These are phyloP conservation scores for Lamprologus ornatipinnis DNA, from an alignment of 2,113 vertebrate genomes.

Conservation along the genomic window DNA sequence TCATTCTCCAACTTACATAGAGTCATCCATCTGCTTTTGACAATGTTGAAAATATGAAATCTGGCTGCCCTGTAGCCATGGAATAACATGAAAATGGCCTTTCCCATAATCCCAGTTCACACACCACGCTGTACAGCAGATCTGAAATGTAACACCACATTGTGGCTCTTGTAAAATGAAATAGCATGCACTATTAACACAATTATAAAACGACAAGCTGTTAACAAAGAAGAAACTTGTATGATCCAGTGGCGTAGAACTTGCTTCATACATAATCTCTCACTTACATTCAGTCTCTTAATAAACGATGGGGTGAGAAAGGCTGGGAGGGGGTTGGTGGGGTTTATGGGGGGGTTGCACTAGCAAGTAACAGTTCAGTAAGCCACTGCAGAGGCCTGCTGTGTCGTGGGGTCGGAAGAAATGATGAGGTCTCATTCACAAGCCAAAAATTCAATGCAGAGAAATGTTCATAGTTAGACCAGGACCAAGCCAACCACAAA, in stretches of 20 bases:
- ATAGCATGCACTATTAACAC: neutral
- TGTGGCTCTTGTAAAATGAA: neutral
- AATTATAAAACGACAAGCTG: neutral
- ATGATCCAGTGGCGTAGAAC: neutral
- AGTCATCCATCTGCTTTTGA: neutral
- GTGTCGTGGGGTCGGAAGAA: neutral
- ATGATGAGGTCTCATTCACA: neutral
- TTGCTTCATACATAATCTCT: neutral
- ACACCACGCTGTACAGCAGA: neutral
- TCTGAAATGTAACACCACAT: neutral
- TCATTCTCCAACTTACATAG: neutral
- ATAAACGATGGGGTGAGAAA: neutral
- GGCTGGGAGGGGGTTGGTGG: fast-evolving
- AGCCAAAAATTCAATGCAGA: neutral
- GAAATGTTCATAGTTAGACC: neutral
- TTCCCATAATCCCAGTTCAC: neutral
- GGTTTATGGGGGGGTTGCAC: neutral
- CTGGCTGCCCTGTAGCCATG: neutral
- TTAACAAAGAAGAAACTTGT: neutral
- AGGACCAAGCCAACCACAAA: neutral
- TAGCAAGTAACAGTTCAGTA: neutral
- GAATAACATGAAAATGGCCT: neutral
- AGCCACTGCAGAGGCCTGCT: neutral
- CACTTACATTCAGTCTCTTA: slow-evolving; percentile 34
- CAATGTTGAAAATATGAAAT: neutral